A percentile compares a stretch with the other conserved stretches of the same genome.
Conservation (phyloP, 2,888 invertebrate genomes). For the Stenodema calcarata region DNA sequence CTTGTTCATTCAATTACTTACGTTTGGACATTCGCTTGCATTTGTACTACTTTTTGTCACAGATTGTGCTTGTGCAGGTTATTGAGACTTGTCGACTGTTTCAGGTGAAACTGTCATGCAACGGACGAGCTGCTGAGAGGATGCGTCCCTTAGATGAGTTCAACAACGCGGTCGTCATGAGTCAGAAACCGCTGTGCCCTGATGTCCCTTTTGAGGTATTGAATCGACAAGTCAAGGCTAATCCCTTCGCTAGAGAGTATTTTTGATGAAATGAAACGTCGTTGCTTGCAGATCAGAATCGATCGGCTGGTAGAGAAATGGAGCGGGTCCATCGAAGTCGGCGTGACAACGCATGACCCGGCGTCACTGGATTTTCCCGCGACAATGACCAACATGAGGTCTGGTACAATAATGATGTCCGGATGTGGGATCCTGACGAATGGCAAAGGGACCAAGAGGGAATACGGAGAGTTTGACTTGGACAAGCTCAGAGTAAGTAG, state of each 20-base stretch:
- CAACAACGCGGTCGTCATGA: conserved; percentile 96
- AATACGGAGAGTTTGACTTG: conserved; percentile 91
- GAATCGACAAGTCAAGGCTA: too few relatives aligned
- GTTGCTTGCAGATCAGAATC: conserved; percentile 74
- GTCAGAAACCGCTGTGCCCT: conserved; percentile 83
- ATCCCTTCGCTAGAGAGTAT: too few relatives aligned
- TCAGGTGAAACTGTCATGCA: conserved; percentile 78
- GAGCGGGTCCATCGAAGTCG: conserved; percentile 93
- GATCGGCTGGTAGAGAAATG: conserved; percentile 93
- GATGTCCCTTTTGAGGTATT: conserved; percentile 91
- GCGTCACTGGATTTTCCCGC: conserved; percentile 88
- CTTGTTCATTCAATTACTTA: too few relatives aligned
- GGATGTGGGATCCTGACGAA: conserved; percentile 96
- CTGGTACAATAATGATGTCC: conserved; percentile 92
- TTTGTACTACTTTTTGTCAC: not conserved
- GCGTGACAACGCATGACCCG: conserved; percentile 93
- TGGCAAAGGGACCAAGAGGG: conserved; percentile 90
- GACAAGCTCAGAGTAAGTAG: conserved; percentile 78
- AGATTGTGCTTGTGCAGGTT: not conserved
- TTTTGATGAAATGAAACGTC: too few relatives aligned
- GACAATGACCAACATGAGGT: conserved; percentile 95
- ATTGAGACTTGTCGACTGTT: not conserved
- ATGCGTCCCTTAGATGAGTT: conserved; percentile 90
- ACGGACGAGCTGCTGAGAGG: conserved; percentile 79
- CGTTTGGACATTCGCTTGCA: too few relatives aligned